Evolutionary conservation across 2,888 invertebrate species (phyloP), one percentile per base, ranked within the genome.

Genomic region (Euzetes globulus): DNA sequence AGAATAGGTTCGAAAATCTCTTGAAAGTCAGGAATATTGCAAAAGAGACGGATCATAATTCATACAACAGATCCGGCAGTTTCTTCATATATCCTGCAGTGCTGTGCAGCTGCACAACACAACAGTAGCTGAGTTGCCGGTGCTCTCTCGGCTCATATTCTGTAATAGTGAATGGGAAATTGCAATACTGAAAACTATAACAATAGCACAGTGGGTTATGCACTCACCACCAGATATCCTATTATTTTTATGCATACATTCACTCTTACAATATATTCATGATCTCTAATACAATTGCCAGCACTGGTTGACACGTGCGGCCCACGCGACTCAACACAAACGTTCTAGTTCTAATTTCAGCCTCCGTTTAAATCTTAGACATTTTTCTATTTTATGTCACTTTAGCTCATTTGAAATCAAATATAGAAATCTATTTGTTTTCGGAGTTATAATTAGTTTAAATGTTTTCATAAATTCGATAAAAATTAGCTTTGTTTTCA

Each of bases 11-110:
- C 17, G 4, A 27, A 45, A 70, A 25, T 33, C 63, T 37, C 60
- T 29, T 60, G n/a, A 70, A 45, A 70, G 13, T 9, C 47, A 1
- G 7, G 4, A 9, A 47, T 70, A 70, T 70, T 47, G 19, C 45
- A 63, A 37, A 45, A 25, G 33, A 41, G 17, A 47, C 25, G 70
- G 70, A 45, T 70, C 70, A 70, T 70, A 70, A 70, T 70, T 70
- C 70, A 70, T 70, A 70, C 47, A 45, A 45, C 45, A 70, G 70
- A 70, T 70, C 70, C 70, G 70, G 70, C 45, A 70, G 70, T 70
- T 47, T 45, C 19, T 68, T 19, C 27, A 4, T 47, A 70, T 70
- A 70, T 70, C 70, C 70, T 70, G 70, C 70, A 70, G 63, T 65
- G 63, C 63, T 65, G 37, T 65, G 70, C 70, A 70, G 70, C 70